Conservation (phyloP, 2,888 invertebrate genomes). For the Phymatocera aterrima region DNA sequence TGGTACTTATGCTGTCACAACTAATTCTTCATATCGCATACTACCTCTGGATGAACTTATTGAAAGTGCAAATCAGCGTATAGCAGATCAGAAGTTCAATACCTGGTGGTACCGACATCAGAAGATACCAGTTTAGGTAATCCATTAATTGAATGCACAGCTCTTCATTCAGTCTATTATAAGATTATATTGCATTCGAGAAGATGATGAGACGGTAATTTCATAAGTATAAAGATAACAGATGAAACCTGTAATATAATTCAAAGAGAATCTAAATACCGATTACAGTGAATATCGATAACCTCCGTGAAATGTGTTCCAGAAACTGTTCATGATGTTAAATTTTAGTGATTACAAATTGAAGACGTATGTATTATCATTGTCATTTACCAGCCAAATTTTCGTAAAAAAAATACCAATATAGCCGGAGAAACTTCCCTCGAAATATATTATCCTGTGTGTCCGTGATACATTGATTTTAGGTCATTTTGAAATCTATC, state of each 20-base stretch:
- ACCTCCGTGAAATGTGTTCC: too few relatives aligned
- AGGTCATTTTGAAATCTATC: too few relatives aligned
- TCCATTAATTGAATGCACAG: neutral
- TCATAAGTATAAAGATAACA: neutral
- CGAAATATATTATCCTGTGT: too few relatives aligned
- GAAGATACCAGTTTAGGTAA: neutral
- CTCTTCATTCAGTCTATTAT: neutral
- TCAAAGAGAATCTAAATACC: neutral
- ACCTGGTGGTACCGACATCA: slow-evolving; percentile 37
- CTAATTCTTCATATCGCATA: neutral
- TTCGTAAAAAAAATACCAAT: too few relatives aligned
- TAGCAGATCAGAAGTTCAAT: neutral
- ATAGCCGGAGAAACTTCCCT: too few relatives aligned
- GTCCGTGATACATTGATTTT: too few relatives aligned
- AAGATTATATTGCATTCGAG: neutral
- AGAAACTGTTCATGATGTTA: too few relatives aligned
- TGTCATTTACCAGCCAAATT: too few relatives aligned
- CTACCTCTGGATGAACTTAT: neutral
- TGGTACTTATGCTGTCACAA: neutral
- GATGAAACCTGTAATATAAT: neutral
- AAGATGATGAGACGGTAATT: neutral
- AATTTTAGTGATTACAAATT: too few relatives aligned
- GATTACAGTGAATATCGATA: too few relatives aligned
- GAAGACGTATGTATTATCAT: too few relatives aligned
- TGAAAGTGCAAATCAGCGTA: neutral